Base-by-base conservation (phyloP, 2,113 vertebrate genomes). In the Cyphomyrus discorhynchus region DNA sequence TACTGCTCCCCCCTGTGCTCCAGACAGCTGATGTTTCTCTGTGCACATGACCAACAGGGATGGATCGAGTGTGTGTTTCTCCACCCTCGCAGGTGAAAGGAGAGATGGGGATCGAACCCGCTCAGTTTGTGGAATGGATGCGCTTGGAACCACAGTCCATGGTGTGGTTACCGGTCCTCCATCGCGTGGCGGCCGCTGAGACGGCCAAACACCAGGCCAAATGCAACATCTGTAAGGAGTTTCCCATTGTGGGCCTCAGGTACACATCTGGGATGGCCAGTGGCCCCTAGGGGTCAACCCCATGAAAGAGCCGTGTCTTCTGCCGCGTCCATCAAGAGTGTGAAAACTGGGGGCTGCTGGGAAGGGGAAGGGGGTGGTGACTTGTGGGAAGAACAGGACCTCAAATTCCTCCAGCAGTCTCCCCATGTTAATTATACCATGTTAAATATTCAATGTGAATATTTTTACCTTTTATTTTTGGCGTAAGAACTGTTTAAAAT, bases 51-150 rank as follows among this genome's bases (percentile, higher is more conserved):
- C 31, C 11, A 39, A 42, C 70, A 85, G 19, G 8, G 6, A 2
- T 1, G n/a, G 47, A 86, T 50, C 13, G 5, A 56, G 1, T 35
- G 86, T 17, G n/a, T 87, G 50, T 87, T 39, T 49, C 39, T 35
- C 45, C 62, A 70, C 27, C 45, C 24, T 39, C 86, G 50, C 92
- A 97, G 97, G 96, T 96, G 91, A 95, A 97, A 89, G 96, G 97
- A 80, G 96, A 95, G 52, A 95, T 96, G 45, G 96, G 96, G 91
- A 96, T 98, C 82, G 96, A 94, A 45, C 96, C 96, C 86, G 96
- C 96, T 46, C 95, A 97, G n/a, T 98, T 98, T 91, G 96, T 97
- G 92, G 96, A 97, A 0, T 97, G 97, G 97, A 97, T 98, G 97
- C 96, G 24, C 83, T 92, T 98, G 91, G 97, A 98, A 52, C 97